Base-by-base conservation (phyloP, 2,888 invertebrate genomes). In the Spicauda simplicius region DNA sequence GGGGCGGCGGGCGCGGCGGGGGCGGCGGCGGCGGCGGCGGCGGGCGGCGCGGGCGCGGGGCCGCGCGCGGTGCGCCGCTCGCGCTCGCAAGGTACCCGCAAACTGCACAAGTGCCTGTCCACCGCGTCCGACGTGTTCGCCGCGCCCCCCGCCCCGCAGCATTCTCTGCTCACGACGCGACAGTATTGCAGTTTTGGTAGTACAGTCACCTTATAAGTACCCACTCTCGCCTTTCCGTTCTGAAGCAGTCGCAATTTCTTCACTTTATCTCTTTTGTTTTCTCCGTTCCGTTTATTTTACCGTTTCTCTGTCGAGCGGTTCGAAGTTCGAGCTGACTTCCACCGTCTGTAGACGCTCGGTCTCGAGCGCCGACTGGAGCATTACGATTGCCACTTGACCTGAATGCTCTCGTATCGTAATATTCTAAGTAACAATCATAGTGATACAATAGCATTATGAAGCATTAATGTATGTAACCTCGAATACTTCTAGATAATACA, bases 161-260 rank as follows among this genome's bases (percentile, higher is more conserved):
- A 95, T 94, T 94, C 94, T 94, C 95, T 96, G 93, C 95, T 96
- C 93, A 95, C 96, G 95, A 96, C 97, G 95, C 96, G 97, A 95
- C 97, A 97, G 95, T 97, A 97, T 97, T 97, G 96, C 97, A 97
- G 97, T 96, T 97, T 97, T 96, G 97, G 97, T 97, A 97, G 97
- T 97, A 97, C 96, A 95, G 95, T 95, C 95, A 95, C 95, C 95
- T 93, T 92, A 85, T 87, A 84, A 80, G 77, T 77, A 79, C 19
- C 52, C 81, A 76, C 82, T 86, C 85, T 82, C 81, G 81, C 77
- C 82, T 86, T 85, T 86, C 85, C 87, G 79, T 85, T 88, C 88
- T 89, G 85, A 86, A 86, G 84, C 91, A 90, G 89, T 91, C 91
- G 91, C 91, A 91, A 88, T 90, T 90, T 91, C 90, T 91, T 77